phyloP scores from a whole-genome alignment of 2,888 invertebrate species.

The Eupithecia exiguata region DNA sequence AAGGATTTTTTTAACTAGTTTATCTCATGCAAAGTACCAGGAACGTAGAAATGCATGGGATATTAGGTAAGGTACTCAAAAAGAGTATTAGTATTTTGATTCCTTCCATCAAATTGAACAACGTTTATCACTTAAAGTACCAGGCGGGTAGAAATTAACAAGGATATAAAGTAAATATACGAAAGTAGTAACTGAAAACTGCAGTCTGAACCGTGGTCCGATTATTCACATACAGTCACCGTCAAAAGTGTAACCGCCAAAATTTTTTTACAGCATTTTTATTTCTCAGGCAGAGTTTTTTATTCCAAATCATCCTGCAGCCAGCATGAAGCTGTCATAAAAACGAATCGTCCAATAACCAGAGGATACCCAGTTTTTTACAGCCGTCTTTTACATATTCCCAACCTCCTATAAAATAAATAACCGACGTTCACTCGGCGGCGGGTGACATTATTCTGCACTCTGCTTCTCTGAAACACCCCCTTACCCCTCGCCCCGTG shows the following conservation, averaged over 20 bases:
- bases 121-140: too few species aligned
- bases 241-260: neutral
- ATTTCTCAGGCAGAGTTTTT: conserved; percentile 18
- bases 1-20: too few species aligned
- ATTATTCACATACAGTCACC: neutral
- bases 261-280: neutral
- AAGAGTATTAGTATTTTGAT: too few species aligned
- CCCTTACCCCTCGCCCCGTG: conserved; percentile 27
- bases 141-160: too few species aligned
- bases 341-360: conserved; percentile 23
- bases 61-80: too few species aligned
- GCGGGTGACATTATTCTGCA: conserved; percentile 43
- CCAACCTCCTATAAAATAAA: conserved; percentile 37
- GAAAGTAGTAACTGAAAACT: too few species aligned
- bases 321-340: conserved; percentile 16
- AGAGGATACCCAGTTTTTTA: conserved; percentile 22
- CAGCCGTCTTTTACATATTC: conserved; percentile 32
- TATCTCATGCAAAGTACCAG: too few species aligned
- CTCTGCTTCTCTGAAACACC: conserved; percentile 38
- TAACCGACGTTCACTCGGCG: conserved; percentile 16
- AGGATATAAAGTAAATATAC: too few species aligned
- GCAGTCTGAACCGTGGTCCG: neutral
- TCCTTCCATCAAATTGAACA: too few species aligned
- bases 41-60: too few species aligned
- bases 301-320: conserved; percentile 1